Evolutionary conservation across 2,113 vertebrate genomes (phyloP).

Genomic region (Rissa tridactyla): DNA sequence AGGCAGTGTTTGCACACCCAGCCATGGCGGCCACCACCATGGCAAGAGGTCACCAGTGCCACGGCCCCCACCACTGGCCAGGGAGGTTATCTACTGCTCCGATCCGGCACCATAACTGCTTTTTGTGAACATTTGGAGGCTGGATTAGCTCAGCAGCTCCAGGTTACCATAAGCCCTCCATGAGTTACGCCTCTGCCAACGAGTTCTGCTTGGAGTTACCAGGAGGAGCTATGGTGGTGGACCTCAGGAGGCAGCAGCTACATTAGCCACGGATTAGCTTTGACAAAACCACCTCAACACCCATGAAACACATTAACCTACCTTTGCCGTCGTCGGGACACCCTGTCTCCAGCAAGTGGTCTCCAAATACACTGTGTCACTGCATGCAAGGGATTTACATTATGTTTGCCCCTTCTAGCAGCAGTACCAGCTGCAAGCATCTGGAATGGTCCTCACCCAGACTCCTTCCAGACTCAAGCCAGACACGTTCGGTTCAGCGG

Average conservation of each 20-base stretch:
- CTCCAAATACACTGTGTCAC: neutral
- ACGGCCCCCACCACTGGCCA: neutral
- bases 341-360: neutral
- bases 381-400: neutral
- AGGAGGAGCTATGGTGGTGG: neutral
- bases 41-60: neutral
- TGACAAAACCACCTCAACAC: neutral
- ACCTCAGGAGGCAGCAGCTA: neutral
- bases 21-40: too few relatives aligned
- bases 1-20: neutral
- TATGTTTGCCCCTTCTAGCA: neutral
- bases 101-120: accelerated
- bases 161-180: neutral
- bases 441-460: neutral
- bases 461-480: neutral
- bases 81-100: neutral
- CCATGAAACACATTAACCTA: too few relatives aligned
- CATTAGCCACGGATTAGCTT: neutral
- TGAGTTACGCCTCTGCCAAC: accelerated
- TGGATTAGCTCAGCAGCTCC: neutral
- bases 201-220: neutral
- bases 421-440: accelerated
- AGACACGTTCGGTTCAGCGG: accelerated
- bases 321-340: neutral
- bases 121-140: neutral